Percentiles rank a stretch among this genome's conserved stretches.
phyloP scores from a whole-genome alignment of 2,888 invertebrate genomes.

The Cephus pulcher region DNA sequence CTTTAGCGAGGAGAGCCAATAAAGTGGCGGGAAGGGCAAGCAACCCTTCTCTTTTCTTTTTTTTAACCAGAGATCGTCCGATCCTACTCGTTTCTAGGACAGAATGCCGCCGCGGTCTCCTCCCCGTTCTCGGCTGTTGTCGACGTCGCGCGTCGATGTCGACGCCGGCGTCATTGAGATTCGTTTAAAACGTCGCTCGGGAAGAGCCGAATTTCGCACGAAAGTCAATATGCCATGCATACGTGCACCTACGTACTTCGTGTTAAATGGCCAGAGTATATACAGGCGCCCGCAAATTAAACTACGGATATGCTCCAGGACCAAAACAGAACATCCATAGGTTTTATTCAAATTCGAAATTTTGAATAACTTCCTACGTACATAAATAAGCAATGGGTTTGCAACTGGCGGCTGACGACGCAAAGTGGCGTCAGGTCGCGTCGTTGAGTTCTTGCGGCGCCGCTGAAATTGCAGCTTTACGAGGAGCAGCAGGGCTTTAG shows the following conservation, averaged over 20 bases:
- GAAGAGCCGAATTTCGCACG: background rate
- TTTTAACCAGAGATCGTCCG: constrained; percentile 10
- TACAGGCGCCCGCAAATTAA: background rate
- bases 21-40: constrained; percentile 37
- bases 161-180: background rate
- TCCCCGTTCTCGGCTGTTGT: background rate
- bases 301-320: background rate
- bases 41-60: constrained; percentile 28
- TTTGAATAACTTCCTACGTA: too few relatives aligned
- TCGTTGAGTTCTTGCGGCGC: background rate
- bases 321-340: too few relatives aligned
- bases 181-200: background rate
- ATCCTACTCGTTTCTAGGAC: background rate
- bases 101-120: background rate
- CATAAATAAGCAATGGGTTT: background rate
- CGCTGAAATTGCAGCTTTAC: background rate
- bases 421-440: background rate
- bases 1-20: constrained; percentile 46
- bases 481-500: background rate
- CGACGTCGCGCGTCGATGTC: background rate
- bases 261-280: background rate
- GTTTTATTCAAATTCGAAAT: too few relatives aligned
- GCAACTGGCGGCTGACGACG: background rate
- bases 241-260: background rate
- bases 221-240: background rate